A percentile compares a stretch with the other conserved stretches of the same genome.
phyloP scores from a whole-genome alignment of 1,140 invertebrate species.

The Vollenhovia emeryi region DNA sequence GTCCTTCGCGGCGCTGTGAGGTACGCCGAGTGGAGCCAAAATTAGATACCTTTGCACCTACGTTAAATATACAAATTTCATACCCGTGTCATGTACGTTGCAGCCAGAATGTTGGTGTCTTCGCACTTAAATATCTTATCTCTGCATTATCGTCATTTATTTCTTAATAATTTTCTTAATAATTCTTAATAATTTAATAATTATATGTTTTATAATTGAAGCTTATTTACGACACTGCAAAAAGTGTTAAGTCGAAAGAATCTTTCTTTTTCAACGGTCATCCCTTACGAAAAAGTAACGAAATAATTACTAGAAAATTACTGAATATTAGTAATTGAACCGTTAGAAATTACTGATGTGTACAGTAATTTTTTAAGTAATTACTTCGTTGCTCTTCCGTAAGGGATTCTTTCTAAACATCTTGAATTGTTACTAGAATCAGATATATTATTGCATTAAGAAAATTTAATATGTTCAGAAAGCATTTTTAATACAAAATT shows the following conservation, averaged over 20 bases:
- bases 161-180: no score
- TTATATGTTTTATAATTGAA: background rate
- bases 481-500: background rate
- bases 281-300: no score
- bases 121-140: background rate
- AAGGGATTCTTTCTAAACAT: no score
- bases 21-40: conserved; percentile 87
- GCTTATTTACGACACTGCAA: background rate
- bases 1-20: conserved; percentile 87
- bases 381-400: no score
- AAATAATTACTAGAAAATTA: no score
- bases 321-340: no score
- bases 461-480: background rate
- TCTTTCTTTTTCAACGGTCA: background rate
- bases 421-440: background rate
- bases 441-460: background rate
- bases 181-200: no score
- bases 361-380: no score
- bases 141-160: background rate
- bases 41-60: conserved; percentile 87
- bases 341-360: no score
- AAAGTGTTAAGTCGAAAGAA: background rate
- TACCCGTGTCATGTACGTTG: background rate
- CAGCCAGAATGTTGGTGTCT: background rate
- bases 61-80: background rate